phyloP scores from a whole-genome alignment of 2,888 invertebrate genomes.

The Antheraea assamensis region DNA sequence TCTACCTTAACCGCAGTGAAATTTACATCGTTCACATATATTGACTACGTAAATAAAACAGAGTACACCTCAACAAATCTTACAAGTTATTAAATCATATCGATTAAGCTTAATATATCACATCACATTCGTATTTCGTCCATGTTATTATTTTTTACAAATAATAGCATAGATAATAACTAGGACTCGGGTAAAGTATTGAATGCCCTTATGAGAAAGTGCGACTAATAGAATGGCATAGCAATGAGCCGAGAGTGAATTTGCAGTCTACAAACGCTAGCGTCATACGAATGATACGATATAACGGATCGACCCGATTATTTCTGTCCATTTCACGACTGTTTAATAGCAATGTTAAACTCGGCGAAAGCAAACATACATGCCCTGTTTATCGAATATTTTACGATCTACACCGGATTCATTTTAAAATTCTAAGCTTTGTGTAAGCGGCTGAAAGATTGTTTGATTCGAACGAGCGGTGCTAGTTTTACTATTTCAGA shows the following conservation, averaged over 20 bases:
- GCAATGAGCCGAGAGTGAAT: conserved; percentile 59
- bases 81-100: background rate
- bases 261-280: conserved; percentile 61
- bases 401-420: conserved; percentile 77
- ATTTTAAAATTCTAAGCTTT: conserved; percentile 79
- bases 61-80: background rate
- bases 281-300: conserved; percentile 78
- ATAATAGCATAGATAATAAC: background rate
- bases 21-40: conserved; percentile 7
- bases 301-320: conserved; percentile 81
- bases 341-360: conserved; percentile 82
- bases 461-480: conserved; percentile 67
- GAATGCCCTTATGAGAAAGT: conserved; percentile 63
- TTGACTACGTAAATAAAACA: background rate
- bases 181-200: conserved; percentile 58
- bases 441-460: conserved; percentile 75
- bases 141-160: background rate
- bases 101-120: background rate
- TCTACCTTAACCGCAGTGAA: conserved; percentile 32
- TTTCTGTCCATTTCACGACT: conserved; percentile 81
- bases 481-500: conserved; percentile 73
- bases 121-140: background rate
- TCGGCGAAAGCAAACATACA: conserved; percentile 79
- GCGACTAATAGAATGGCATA: conserved; percentile 59
- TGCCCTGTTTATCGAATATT: conserved; percentile 81